These are phyloP conservation scores for Liodrosophila aerea DNA, from an alignment of 2,888 invertebrate species.

Conservation along the genomic window DNA sequence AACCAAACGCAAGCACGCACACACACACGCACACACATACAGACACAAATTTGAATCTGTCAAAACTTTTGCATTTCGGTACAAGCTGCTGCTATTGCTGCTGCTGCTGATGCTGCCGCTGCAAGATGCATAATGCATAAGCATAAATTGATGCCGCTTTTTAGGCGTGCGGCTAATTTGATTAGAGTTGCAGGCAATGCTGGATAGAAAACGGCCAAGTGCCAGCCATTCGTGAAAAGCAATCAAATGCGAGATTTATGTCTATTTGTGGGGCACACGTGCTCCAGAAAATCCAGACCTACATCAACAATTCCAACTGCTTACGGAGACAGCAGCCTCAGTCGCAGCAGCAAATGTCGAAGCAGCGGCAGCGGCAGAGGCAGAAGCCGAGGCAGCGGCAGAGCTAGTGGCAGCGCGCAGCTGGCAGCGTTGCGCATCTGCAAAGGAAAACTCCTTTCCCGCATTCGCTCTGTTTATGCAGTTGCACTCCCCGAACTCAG, in stretches of 20 bases:
- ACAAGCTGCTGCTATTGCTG: too few relatives aligned
- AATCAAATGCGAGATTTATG: conserved; percentile 1
- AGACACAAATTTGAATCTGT: background rate
- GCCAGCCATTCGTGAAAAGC: conserved; percentile 22
- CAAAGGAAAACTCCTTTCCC: conserved; percentile 37
- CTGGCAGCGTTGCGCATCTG: conserved; percentile 51
- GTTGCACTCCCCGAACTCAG: conserved; percentile 21
- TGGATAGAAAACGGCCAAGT: conserved; percentile 17
- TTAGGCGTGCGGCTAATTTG: conserved; percentile 47
- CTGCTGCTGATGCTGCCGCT: conserved; percentile 38
- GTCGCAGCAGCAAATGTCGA: conserved; percentile 10
- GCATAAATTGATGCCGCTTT: conserved; percentile 54
- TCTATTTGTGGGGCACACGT: conserved; percentile 43
- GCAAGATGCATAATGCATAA: conserved; percentile 48
- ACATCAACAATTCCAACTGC: conserved; percentile 74
- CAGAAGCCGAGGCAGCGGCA: background rate
- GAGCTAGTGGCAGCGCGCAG: conserved; percentile 12
- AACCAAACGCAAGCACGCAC: conserved; percentile 7
- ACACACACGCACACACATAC: background rate
- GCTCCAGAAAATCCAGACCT: conserved; percentile 80
- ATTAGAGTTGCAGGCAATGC: conserved; percentile 35
- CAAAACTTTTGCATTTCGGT: conserved; percentile 43
- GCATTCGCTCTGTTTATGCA: background rate
- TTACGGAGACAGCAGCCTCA: conserved; percentile 26
- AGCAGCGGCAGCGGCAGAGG: background rate